A percentile compares a stretch with the other conserved stretches of the same genome.
phyloP scores from a whole-genome alignment of 2,888 invertebrate genomes.

The Diabrotica balteata region DNA sequence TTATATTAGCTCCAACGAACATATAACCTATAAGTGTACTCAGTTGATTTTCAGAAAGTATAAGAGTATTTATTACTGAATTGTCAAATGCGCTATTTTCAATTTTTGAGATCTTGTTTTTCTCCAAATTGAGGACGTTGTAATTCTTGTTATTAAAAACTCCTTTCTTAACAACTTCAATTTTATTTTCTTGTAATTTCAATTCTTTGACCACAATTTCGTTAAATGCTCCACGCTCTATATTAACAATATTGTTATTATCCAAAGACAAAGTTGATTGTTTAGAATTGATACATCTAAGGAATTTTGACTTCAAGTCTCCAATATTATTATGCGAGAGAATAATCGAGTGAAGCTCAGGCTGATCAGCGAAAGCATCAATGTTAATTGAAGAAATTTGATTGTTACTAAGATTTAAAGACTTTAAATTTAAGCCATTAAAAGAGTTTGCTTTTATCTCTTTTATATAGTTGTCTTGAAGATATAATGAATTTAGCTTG shows the following conservation, averaged over 20 bases:
- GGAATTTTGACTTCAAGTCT: not conserved
- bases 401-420: not conserved
- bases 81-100: not conserved
- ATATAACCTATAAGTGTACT: not conserved
- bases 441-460: not conserved
- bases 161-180: not conserved
- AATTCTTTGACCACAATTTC: not conserved
- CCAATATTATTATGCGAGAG: not conserved
- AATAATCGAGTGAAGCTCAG: not conserved
- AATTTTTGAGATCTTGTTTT: not conserved
- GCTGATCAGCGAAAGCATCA: not conserved
- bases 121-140: not conserved
- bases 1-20: not conserved
- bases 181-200: not conserved
- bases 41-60: not conserved
- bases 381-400: not conserved
- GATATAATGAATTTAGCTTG: not conserved
- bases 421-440: not conserved
- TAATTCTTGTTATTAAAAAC: not conserved
- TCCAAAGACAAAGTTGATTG: not conserved
- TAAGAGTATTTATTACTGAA: not conserved
- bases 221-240: not conserved
- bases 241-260: not conserved
- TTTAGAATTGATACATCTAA: not conserved
- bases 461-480: not conserved